Conservation (phyloP, 2,888 invertebrate genomes). For the Linyphia triangularis region DNA sequence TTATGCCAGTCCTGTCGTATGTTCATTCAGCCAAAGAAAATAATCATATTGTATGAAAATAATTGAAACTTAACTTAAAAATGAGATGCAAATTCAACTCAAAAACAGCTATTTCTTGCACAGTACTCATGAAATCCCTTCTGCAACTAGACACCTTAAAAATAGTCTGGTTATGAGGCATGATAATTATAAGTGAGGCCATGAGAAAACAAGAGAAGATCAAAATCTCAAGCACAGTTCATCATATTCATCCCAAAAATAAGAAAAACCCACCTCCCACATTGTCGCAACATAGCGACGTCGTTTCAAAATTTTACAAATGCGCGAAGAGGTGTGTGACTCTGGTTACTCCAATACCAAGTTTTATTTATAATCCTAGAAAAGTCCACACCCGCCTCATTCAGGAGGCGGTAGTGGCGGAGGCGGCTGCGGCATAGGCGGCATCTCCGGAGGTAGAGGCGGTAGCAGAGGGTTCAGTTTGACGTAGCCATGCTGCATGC, state of each 20-base stretch:
- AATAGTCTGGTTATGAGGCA: too few species aligned
- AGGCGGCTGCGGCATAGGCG: constrained; percentile 35
- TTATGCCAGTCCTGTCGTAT: too few species aligned
- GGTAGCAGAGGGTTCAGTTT: constrained; percentile 26
- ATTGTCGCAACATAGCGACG: not conserved
- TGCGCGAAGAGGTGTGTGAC: constrained; percentile 32
- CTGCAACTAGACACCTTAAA: too few species aligned
- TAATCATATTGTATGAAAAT: too few species aligned
- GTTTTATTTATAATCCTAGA: constrained; percentile 60
- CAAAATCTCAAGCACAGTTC: not conserved
- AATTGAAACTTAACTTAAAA: too few species aligned
- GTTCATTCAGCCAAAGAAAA: too few species aligned
- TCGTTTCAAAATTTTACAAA: too few species aligned
- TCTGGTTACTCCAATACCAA: constrained; percentile 70
- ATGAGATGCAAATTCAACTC: too few species aligned
- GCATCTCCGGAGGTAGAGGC: constrained; percentile 30
- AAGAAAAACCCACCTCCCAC: not conserved
- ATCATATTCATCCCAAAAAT: not conserved
- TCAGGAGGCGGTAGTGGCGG: constrained; percentile 59
- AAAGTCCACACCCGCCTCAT: not conserved
- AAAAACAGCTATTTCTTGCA: too few species aligned
- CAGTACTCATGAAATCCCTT: too few species aligned
- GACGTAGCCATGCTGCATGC: not conserved
- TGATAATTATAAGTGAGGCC: too few species aligned
- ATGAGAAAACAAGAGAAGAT: too few species aligned